Base-by-base conservation (phyloP, 2,797 vertebrate species). In the Tolypeutes matacus region DNA sequence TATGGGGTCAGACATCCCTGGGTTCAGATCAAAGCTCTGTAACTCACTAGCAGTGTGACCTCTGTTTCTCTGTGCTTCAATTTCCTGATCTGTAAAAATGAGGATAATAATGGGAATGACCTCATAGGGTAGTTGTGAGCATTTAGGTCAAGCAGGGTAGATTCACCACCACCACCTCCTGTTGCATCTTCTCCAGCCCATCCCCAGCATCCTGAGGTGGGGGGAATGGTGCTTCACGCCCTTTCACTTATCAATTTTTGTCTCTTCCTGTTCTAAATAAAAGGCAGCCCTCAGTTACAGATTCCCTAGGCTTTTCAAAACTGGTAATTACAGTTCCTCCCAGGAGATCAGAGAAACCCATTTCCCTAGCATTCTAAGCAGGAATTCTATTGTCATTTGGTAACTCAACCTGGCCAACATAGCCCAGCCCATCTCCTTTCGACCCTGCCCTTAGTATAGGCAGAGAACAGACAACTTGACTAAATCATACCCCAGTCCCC, bases 231-330 rank as follows among this genome's bases (percentile, higher is more conserved):
- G 96, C 90, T 97, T 97, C 86, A 93, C 49, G 64, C 96, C 96
- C 96, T 97, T 94, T 93, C 65, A 97, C 96, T 97, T 97, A 97
- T 96, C 97, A 96, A 93, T 83, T 90, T 96, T 92, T 96, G 95
- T 90, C 77, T 95, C 89, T 97, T 97, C 96, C 97, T 97, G 97
- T 97, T 80, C 82, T 85, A 94, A 94, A 96, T 94, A 93, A 96
- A 93, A 94, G 82, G 92, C 87, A 92, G 77, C 85, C 90, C 75
- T 90, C 95, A 83, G 84, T 95, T 93, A 87, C 31, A 91, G 81
- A 93, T 84, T 95, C 95, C 82, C 92, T 86, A 60, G 85, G 82
- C 95, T 96, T 97, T 97, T 97, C 93, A 95, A 94, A 96, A 95
- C 88, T 83, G 82, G 53, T 97, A 86, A 97, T 97, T 97, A 93